phyloP scores from a whole-genome alignment of 2,113 vertebrate genomes.

The Brachyistius frenatus region DNA sequence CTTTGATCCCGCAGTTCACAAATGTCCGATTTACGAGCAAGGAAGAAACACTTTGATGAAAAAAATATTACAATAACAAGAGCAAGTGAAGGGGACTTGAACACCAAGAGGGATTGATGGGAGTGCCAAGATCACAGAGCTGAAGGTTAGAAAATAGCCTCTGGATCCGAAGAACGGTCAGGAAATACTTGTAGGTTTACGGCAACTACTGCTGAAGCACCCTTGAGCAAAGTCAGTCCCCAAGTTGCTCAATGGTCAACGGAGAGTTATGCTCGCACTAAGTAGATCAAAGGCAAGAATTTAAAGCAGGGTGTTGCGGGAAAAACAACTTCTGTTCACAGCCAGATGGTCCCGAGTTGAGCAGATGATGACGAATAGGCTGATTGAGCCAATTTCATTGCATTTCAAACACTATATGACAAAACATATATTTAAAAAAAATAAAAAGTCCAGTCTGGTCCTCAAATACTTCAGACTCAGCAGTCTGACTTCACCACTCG shows the following conservation, averaged over 20 bases:
- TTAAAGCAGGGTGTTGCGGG: not conserved
- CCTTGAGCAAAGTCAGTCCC: slow-evolving; percentile 30
- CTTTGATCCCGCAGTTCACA: slow-evolving; percentile 50
- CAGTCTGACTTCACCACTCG: slow-evolving; percentile 5
- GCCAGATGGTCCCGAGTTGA: not conserved
- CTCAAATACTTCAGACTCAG: not conserved
- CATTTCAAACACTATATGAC: slow-evolving; percentile 5
- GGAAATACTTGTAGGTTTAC: not conserved
- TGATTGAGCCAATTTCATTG: not conserved
- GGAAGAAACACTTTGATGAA: slow-evolving; percentile 26
- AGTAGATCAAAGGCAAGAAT: slow-evolving; percentile 3
- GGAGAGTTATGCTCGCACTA: not conserved
- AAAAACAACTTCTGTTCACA: not conserved
- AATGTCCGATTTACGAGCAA: slow-evolving; percentile 32
- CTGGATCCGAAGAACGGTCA: slow-evolving; percentile 3
- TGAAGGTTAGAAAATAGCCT: slow-evolving; percentile 26
- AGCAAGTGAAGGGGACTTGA: slow-evolving; percentile 24
- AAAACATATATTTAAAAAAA: not conserved
- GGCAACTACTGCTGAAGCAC: slow-evolving; percentile 5
- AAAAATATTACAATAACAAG: slow-evolving; percentile 48
- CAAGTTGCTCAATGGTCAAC: not conserved
- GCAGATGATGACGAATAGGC: not conserved
- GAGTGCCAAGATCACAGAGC: slow-evolving; percentile 4
- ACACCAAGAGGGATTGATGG: slow-evolving; percentile 6
- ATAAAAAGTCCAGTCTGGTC: slow-evolving; percentile 2